phyloP scores from a whole-genome alignment of 2,113 vertebrate genomes.

The Pao palembangensis region DNA sequence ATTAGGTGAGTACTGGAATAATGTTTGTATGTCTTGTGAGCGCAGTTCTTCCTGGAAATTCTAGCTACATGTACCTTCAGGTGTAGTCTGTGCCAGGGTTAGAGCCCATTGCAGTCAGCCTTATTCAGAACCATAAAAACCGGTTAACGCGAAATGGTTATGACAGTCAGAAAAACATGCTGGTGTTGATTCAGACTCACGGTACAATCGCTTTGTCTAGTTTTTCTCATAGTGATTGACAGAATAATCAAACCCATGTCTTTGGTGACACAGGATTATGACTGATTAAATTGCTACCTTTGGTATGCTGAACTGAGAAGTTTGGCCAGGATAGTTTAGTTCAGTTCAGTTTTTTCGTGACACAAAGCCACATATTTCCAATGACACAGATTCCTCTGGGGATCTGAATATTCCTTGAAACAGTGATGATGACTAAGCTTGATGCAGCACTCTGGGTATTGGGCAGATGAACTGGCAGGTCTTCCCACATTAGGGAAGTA shows the following conservation, averaged over 20 bases:
- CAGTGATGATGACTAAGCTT: constrained; percentile 55
- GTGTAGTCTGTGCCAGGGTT: not conserved
- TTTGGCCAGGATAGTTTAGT: constrained; percentile 12
- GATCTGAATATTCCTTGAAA: not conserved
- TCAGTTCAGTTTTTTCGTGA: too few relatives aligned
- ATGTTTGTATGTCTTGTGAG: not conserved
- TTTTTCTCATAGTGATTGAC: not conserved
- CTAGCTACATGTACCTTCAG: not conserved
- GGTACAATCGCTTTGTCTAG: too few relatives aligned
- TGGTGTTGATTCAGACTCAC: too few relatives aligned
- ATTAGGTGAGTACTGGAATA: constrained; percentile 79
- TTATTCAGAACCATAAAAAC: not conserved
- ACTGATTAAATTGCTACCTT: not conserved
- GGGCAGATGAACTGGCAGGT: constrained; percentile 3
- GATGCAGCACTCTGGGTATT: constrained; percentile 18
- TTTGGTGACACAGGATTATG: not conserved
- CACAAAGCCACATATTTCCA: too few relatives aligned
- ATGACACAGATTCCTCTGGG: not conserved
- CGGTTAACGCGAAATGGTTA: too few relatives aligned
- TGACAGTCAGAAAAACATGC: too few relatives aligned
- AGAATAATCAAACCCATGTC: not conserved
- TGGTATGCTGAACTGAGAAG: constrained; percentile 11
- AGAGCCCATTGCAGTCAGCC: not conserved
- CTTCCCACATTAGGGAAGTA: constrained; percentile 2
- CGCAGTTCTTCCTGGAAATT: constrained; percentile 21